phyloP scores from a whole-genome alignment of 2,113 vertebrate genomes.

The Naja naja region DNA sequence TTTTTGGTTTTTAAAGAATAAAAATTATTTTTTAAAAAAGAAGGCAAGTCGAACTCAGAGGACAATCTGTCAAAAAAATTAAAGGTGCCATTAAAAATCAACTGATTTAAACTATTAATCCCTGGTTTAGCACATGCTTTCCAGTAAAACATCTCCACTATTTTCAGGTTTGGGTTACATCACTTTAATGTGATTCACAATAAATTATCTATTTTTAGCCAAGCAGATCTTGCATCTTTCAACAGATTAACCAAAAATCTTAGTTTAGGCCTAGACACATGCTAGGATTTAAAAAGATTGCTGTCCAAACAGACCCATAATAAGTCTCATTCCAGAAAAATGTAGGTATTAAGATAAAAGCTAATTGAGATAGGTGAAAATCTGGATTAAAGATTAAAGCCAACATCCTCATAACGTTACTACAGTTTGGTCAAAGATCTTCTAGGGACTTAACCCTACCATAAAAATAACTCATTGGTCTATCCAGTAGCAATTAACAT shows the following conservation, averaged over 20 bases:
- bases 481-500: neutral
- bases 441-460: neutral
- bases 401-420: neutral
- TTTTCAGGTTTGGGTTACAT: neutral
- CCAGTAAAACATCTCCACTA: neutral
- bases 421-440: neutral
- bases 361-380: neutral
- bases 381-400: neutral
- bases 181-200: neutral
- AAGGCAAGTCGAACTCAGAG: neutral
- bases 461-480: neutral
- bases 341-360: neutral
- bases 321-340: neutral
- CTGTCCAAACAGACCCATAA: neutral
- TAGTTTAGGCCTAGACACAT: neutral
- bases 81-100: neutral
- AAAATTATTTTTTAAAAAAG: too few relatives aligned
- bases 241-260: neutral
- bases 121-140: neutral
- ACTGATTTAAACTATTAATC: neutral
- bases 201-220: neutral
- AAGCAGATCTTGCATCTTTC: neutral
- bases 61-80: neutral
- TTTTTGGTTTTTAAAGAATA: too few relatives aligned
- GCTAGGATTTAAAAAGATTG: neutral